A percentile compares a stretch with the other conserved stretches of the same genome.
phyloP scores from a whole-genome alignment of 2,113 vertebrate genomes.

The Tautogolabrus adspersus region DNA sequence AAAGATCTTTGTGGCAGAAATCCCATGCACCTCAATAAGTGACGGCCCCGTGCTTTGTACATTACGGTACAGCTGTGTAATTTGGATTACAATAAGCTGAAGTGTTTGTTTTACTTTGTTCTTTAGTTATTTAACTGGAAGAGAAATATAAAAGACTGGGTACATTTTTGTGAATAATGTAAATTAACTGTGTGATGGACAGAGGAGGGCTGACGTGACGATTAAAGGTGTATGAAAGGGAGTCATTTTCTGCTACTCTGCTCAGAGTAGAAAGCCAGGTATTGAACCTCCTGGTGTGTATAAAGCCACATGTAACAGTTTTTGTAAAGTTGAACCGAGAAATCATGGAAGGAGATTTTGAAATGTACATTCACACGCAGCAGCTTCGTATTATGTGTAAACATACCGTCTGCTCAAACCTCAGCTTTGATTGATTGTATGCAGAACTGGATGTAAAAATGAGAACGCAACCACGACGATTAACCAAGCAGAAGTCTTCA shows the following conservation, averaged over 20 bases:
- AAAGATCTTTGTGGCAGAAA: slow-evolving; percentile 37
- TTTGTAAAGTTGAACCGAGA: slow-evolving; percentile 54
- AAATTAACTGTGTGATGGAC: slow-evolving; percentile 84
- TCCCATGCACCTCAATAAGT: slow-evolving; percentile 88
- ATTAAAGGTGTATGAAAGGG: slow-evolving; percentile 71
- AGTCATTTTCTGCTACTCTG: slow-evolving; percentile 53
- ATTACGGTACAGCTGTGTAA: slow-evolving; percentile 73
- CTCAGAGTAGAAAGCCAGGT: slow-evolving; percentile 43
- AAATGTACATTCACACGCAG: slow-evolving; percentile 37
- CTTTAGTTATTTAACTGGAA: slow-evolving; percentile 95
- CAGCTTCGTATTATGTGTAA: slow-evolving; percentile 42
- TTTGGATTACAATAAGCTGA: slow-evolving; percentile 43
- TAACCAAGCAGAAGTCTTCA: slow-evolving; percentile 27
- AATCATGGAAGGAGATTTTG: slow-evolving; percentile 30
- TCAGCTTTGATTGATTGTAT: slow-evolving; percentile 61
- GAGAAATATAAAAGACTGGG: slow-evolving; percentile 84
- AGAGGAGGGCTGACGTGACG: slow-evolving; percentile 56
- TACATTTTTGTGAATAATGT: slow-evolving; percentile 98
- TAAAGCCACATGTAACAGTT: slow-evolving; percentile 54
- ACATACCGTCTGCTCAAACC: slow-evolving; percentile 34
- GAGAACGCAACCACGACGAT: slow-evolving; percentile 14
- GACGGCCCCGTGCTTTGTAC: slow-evolving; percentile 72
- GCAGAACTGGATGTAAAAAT: slow-evolving; percentile 58
- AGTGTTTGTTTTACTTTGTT: slow-evolving; percentile 72
- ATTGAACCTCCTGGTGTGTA: slow-evolving; percentile 59